Evolutionary conservation across 2,888 invertebrate genomes (phyloP).

Genomic region (Himalopsyche tibetana): DNA sequence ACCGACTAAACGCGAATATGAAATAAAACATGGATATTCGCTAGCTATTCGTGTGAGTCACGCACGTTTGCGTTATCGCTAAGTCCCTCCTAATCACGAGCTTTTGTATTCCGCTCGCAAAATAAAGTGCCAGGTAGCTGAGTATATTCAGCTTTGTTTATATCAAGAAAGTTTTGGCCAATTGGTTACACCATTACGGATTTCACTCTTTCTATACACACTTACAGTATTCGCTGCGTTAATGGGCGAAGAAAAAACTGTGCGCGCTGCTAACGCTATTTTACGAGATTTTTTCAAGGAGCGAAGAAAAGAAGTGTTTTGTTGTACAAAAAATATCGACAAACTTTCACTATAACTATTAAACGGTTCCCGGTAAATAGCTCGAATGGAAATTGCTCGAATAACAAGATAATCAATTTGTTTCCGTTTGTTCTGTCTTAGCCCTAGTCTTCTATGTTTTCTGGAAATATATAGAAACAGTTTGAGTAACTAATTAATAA

Average conservation of each 20-base stretch:
- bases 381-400: too few relatives aligned
- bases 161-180: slow-evolving; percentile 19
- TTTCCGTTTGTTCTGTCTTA: too few relatives aligned
- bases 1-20: neutral
- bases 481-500: too few relatives aligned
- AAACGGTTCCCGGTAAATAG: too few relatives aligned
- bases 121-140: neutral
- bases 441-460: too few relatives aligned
- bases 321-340: too few relatives aligned
- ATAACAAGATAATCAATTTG: too few relatives aligned
- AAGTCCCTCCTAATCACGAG: slow-evolving; percentile 18
- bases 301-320: too few relatives aligned
- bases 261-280: neutral
- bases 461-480: too few relatives aligned
- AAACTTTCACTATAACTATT: too few relatives aligned
- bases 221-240: neutral
- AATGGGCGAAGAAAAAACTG: neutral
- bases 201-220: neutral
- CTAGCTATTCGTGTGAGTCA: neutral
- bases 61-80: slow-evolving; percentile 6
- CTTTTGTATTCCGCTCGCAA: slow-evolving; percentile 18
- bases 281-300: neutral
- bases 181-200: slow-evolving; percentile 17
- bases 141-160: slow-evolving; percentile 6
- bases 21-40: slow-evolving; percentile 9